Conservation (phyloP, 2,113 vertebrate species). For the Microcebus ravelobensis region DNA sequence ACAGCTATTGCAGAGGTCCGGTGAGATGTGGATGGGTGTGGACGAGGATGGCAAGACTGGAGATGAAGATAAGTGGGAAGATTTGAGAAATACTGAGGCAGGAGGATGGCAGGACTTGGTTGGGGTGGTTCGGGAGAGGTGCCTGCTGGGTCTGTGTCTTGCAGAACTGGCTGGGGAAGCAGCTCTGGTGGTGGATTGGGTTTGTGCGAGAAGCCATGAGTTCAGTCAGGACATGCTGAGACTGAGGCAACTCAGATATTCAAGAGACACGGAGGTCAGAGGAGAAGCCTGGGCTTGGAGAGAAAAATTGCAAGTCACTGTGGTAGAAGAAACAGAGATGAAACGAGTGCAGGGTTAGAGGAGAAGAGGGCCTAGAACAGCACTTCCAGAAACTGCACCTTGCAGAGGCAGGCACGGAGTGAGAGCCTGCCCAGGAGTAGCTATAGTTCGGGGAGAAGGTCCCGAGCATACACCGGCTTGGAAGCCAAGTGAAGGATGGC, state of each 20-base stretch:
- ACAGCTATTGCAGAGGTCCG: accelerated
- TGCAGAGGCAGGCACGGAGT: background rate
- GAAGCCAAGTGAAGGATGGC: background rate
- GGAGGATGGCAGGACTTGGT: background rate
- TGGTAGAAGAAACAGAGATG: background rate
- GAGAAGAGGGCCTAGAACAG: background rate
- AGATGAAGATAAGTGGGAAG: background rate
- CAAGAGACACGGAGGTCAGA: background rate
- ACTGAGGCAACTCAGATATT: background rate
- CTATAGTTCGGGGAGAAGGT: background rate
- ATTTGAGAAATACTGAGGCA: background rate
- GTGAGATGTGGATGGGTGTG: no score
- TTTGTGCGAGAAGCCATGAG: background rate
- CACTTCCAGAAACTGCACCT: background rate
- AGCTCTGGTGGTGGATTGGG: background rate
- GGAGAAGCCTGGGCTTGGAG: background rate
- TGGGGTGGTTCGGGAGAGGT: background rate
- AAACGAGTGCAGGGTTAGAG: accelerated
- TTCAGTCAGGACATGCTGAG: background rate
- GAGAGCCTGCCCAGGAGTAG: background rate
- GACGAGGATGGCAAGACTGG: accelerated
- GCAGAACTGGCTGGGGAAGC: background rate
- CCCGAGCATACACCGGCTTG: background rate
- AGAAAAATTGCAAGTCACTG: no score
- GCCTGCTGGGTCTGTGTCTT: background rate